Conservation (phyloP, 2,797 vertebrate species). For the Hyperoplus lanceolatus region DNA sequence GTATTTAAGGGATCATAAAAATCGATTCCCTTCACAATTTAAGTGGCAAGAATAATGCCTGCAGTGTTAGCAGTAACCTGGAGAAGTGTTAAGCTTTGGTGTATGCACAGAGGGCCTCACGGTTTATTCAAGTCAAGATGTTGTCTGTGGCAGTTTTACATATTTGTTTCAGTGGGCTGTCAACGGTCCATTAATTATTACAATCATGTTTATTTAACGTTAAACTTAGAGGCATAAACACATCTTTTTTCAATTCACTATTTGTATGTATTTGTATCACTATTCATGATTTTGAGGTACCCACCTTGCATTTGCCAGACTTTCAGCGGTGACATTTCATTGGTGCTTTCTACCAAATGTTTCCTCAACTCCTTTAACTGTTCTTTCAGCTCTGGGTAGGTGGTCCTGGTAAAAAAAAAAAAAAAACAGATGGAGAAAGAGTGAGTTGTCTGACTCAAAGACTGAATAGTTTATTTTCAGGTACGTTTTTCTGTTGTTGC, state of each 20-base stretch:
- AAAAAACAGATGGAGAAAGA: constrained; percentile 6
- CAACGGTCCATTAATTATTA: constrained; percentile 18
- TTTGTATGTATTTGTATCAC: constrained; percentile 1
- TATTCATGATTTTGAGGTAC: constrained; percentile 5
- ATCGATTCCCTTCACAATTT: constrained; percentile 47
- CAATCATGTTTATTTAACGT: constrained; percentile 5
- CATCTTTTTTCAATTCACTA: not conserved
- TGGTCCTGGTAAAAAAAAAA: constrained; percentile 70
- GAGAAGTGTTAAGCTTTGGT: constrained; percentile 23
- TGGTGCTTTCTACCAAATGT: constrained; percentile 97
- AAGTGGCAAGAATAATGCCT: constrained; percentile 46
- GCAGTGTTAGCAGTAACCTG: constrained; percentile 35
- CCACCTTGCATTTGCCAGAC: constrained; percentile 99
- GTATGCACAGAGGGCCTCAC: not conserved
- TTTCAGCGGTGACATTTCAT: constrained; percentile 98
- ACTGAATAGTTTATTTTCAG: constrained; percentile 55
- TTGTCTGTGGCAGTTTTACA: constrained; percentile 8
- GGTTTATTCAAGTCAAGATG: constrained; percentile 19
- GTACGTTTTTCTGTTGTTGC: constrained; percentile 21
- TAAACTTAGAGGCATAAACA: constrained; percentile 5
- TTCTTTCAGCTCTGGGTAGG: constrained; percentile 92
- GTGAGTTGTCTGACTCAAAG: constrained; percentile 18
- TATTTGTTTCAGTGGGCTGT: constrained; percentile 30
- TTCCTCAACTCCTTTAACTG: constrained; percentile 96
- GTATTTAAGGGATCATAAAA: constrained; percentile 48